Evolutionary conservation across 2,113 vertebrate species (phyloP), one percentile per base, ranked within the genome.

Genomic region (Barnardius zonarius): DNA sequence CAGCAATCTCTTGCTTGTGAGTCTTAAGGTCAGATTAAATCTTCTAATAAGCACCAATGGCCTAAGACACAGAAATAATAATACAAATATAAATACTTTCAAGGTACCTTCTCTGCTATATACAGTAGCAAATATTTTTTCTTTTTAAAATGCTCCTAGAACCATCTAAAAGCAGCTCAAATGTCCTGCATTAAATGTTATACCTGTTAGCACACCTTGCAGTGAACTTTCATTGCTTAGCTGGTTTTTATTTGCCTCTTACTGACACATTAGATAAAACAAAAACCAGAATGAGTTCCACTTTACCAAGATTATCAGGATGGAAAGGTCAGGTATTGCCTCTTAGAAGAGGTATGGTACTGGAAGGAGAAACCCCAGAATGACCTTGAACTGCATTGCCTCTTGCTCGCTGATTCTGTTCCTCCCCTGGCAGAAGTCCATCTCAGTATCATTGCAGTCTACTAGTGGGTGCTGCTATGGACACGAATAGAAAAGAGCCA

Each of bases 381-480:
- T 0, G 8, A 80, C 85, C 73, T 91, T 76, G 73, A 88, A 22
- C 70, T 82, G 27, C 9, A 8, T 19, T 70, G 82, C 59, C 77
- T 68, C 6, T 64, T 79, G 24, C 78, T 95, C 1, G 0, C 52
- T 43, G 28, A 22, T 83, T 91, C 41, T 90, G 4, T 79, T 86
- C 66, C 69, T 96, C 51, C n/a, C 28, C 61, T 96, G 96, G 92
- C 96, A 72, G 28, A 74, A 82, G 75, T 80, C 83, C 91, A 75
- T 62, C 80, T 67, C 35, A 0, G 82, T 66, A 91, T 79, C 83
- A 67, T 87, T 94, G 91, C 88, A 61, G 3, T 48, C 69, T 78
- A 73, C 72, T 49, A 84, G 78, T 82, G 70, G 91, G 68, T 86
- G 70, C 97, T 96, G 95, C 95, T 94, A 72, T 97, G 91, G 92